Conservation (phyloP, 2,797 vertebrate species). For the Chromobotia macracanthus region DNA sequence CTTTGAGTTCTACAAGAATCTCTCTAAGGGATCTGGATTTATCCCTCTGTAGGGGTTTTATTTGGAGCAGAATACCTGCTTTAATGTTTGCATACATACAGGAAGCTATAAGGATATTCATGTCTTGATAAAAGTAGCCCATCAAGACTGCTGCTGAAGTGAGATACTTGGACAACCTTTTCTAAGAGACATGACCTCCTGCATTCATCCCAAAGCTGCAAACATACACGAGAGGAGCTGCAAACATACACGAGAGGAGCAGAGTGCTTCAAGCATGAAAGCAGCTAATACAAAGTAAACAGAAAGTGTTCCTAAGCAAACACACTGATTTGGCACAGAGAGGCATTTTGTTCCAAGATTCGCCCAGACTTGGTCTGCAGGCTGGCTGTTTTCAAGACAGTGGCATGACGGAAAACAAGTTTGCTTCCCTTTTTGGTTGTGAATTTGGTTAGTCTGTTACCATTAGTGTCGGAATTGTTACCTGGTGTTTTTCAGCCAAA, state of each 20-base stretch:
- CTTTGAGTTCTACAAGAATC: not conserved
- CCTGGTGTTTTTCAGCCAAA: not conserved
- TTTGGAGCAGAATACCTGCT: slow-evolving; percentile 8
- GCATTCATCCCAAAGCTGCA: slow-evolving; percentile 49
- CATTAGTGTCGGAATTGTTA: not conserved
- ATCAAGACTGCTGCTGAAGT: not conserved
- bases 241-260: slow-evolving; percentile 22
- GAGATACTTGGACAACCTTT: slow-evolving; percentile 1
- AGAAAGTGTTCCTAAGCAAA: slow-evolving; percentile 41
- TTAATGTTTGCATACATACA: not conserved
- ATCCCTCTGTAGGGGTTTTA: not conserved
- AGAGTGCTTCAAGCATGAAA: slow-evolving; percentile 40
- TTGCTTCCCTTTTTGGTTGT: slow-evolving; percentile 40
- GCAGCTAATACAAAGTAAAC: slow-evolving; percentile 44
- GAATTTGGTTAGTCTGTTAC: not conserved
- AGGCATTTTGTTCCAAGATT: slow-evolving; percentile 3
- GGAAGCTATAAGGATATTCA: slow-evolving; percentile 2
- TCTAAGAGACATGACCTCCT: slow-evolving; percentile 46
- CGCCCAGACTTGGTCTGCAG: slow-evolving; percentile 16
- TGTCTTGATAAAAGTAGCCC: slow-evolving; percentile 11
- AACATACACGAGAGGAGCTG: slow-evolving; percentile 38
- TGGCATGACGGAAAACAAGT: slow-evolving; percentile 12
- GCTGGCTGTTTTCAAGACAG: slow-evolving; percentile 11
- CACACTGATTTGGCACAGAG: slow-evolving; percentile 17
- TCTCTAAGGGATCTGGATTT: slow-evolving; percentile 7